Conservation (phyloP, 2,113 vertebrate species). For the Anser brachyrhynchus region DNA sequence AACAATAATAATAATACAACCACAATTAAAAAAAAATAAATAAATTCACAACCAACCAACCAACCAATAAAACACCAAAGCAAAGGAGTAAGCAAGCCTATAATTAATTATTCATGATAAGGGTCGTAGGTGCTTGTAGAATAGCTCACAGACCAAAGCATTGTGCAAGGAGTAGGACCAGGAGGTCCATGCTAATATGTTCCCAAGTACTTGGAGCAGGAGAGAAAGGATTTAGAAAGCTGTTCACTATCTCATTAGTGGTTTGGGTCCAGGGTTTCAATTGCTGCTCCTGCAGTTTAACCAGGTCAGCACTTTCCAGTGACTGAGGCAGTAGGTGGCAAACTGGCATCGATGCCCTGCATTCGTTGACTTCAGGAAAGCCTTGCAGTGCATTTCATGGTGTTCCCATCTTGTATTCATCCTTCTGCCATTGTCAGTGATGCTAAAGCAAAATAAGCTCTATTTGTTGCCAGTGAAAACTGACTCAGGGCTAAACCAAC, state of each 20-base stretch:
- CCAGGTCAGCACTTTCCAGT: neutral
- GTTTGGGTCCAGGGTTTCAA: neutral
- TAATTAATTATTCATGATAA: neutral
- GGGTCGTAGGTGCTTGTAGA: neutral
- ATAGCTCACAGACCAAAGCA: neutral
- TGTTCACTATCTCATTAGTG: neutral
- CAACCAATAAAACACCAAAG: neutral
- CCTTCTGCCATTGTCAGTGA: neutral
- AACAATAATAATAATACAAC: neutral
- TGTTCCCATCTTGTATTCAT: neutral
- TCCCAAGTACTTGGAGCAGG: neutral
- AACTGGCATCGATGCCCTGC: neutral
- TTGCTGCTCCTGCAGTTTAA: neutral
- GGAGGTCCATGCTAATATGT: neutral
- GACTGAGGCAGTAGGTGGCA: neutral
- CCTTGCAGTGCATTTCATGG: neutral
- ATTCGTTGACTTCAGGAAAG: neutral
- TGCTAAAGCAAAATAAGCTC: neutral
- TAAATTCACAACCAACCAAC: neutral
- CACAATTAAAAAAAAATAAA: neutral
- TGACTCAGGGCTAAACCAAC: neutral
- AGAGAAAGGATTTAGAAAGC: neutral
- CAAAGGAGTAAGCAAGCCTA: neutral
- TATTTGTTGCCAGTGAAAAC: neutral
- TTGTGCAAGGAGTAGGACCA: neutral